These are phyloP conservation scores for Panthera tigris DNA, from an alignment of 2,113 vertebrate species.

Conservation along the genomic window DNA sequence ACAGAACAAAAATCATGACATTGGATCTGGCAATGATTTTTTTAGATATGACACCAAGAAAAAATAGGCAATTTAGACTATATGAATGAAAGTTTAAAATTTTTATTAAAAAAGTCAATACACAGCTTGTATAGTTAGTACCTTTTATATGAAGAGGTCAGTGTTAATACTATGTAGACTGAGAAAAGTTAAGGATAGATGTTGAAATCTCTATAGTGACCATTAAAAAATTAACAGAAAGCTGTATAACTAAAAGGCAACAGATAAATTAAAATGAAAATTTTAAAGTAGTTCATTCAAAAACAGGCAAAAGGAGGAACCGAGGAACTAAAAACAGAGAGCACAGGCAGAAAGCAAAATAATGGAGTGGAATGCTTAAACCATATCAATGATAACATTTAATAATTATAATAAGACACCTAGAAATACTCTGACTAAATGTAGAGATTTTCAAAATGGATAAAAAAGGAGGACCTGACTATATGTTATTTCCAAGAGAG, in stretches of 20 bases:
- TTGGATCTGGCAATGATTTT: not conserved
- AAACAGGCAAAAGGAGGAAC: not conserved
- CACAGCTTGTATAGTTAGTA: not conserved
- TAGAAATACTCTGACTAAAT: not conserved
- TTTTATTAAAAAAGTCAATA: not conserved
- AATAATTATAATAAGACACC: not conserved
- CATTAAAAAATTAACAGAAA: not conserved
- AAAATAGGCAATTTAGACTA: not conserved
- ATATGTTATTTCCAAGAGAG: not conserved
- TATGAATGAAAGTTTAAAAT: not conserved
- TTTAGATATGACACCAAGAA: not conserved
- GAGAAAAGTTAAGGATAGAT: not conserved
- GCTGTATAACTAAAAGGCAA: not conserved
- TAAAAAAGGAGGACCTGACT: not conserved
- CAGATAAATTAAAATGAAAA: not conserved
- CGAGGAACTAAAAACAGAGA: not conserved
- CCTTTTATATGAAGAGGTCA: not conserved
- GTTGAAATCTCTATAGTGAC: not conserved
- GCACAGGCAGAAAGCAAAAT: not conserved
- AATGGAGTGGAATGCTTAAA: not conserved
- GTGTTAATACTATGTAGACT: not conserved
- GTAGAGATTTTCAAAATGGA: not conserved
- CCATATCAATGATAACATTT: not conserved
- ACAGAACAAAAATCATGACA: not conserved
- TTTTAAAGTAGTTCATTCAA: not conserved